Conservation (phyloP, 2,888 invertebrate genomes). For the Hirtodrosophila trivittata region DNA sequence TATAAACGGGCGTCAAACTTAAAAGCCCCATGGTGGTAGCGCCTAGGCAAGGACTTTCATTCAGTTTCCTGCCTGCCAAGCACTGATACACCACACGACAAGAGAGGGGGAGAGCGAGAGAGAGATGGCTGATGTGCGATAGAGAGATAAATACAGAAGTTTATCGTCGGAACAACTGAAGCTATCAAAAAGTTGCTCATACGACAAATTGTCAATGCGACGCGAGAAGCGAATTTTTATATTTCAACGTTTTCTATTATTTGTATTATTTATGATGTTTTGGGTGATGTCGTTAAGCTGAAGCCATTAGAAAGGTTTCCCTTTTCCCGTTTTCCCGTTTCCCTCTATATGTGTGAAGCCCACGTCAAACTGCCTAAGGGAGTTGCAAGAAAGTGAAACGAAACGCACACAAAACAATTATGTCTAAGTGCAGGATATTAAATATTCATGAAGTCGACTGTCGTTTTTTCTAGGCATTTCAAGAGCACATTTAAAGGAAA, state of each 20-base stretch:
- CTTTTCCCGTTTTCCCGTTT: too few species aligned
- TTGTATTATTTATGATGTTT: slow-evolving; percentile 71
- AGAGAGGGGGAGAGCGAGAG: slow-evolving; percentile 8
- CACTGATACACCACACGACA: background rate
- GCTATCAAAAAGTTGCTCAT: slow-evolving; percentile 72
- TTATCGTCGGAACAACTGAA: slow-evolving; percentile 56
- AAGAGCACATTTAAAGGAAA: too few species aligned
- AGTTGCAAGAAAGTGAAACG: slow-evolving; percentile 10
- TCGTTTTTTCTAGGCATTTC: slow-evolving; percentile 14
- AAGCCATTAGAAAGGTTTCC: slow-evolving; percentile 59
- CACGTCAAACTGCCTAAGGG: slow-evolving; percentile 51
- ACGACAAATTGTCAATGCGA: slow-evolving; percentile 63
- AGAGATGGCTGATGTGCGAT: background rate
- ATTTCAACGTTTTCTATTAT: slow-evolving; percentile 63
- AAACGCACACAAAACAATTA: slow-evolving; percentile 64
- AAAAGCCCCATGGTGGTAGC: slow-evolving; percentile 71
- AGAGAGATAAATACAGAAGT: slow-evolving; percentile 28
- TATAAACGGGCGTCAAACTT: slow-evolving; percentile 78
- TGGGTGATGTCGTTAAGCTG: slow-evolving; percentile 63
- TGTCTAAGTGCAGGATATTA: slow-evolving; percentile 60
- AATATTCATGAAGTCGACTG: slow-evolving; percentile 63
- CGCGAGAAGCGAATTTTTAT: slow-evolving; percentile 57
- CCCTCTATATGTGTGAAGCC: slow-evolving; percentile 26
- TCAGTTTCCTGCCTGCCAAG: slow-evolving; percentile 15
- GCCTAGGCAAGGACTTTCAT: slow-evolving; percentile 53